Conservation (phyloP, 2,888 invertebrate genomes). For the Stenoptilia bipunctidactyla region DNA sequence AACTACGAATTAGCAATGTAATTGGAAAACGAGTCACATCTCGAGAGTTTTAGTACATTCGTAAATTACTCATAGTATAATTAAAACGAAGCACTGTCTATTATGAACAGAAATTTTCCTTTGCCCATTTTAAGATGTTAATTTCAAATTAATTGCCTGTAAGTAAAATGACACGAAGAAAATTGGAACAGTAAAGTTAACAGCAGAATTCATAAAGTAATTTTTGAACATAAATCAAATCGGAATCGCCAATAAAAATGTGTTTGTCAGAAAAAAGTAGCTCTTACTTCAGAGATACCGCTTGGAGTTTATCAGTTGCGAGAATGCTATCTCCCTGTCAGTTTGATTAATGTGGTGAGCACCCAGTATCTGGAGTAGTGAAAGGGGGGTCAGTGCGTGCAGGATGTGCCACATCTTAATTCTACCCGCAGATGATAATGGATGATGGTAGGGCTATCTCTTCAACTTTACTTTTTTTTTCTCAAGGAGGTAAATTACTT, state of each 20-base stretch:
- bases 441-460: constrained; percentile 12
- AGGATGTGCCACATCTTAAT: constrained; percentile 51
- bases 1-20: constrained; percentile 1
- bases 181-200: no score
- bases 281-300: not conserved
- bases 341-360: constrained; percentile 36
- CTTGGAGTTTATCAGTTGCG: constrained; percentile 18
- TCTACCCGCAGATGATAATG: constrained; percentile 29
- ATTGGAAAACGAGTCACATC: not conserved
- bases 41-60: not conserved
- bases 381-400: constrained; percentile 37
- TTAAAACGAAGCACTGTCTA: no score
- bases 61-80: not conserved
- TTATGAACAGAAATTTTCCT: no score
- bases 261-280: constrained; percentile 2
- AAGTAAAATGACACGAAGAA: no score
- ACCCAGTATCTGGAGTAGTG: constrained; percentile 30
- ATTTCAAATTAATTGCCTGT: no score
- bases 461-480: no score
- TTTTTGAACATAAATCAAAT: no score
- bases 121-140: no score
- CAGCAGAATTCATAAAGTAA: no score
- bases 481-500: no score
- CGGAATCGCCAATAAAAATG: no score
- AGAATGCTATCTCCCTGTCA: constrained; percentile 25